Percentiles rank a stretch among this genome's conserved stretches.
These are phyloP conservation scores for Apamea anceps DNA, from an alignment of 2,888 invertebrate species.

Conservation along the genomic window DNA sequence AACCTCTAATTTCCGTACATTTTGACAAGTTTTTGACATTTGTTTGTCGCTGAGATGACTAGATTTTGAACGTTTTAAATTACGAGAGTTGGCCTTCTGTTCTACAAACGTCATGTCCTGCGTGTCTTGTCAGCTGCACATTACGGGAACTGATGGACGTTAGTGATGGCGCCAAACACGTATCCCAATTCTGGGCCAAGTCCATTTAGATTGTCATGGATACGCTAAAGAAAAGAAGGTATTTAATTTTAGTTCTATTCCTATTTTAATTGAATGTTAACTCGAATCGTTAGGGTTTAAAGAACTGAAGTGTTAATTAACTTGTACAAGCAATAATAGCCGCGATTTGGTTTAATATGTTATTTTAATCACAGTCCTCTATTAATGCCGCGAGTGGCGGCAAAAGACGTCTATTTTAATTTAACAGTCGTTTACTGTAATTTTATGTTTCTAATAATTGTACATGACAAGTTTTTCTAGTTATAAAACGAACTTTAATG, in stretches of 20 bases:
- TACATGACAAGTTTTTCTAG: neutral
- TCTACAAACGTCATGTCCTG: no score
- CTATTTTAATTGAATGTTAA: neutral
- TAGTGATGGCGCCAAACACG: no score
- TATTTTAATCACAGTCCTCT: neutral
- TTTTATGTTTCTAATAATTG: neutral
- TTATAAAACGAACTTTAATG: conserved; percentile 4
- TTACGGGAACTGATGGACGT: no score
- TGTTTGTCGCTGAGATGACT: no score
- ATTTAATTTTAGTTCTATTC: neutral
- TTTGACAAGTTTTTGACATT: no score
- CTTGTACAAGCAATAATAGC: neutral
- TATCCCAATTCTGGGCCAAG: no score
- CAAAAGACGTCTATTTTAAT: neutral
- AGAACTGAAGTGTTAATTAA: neutral
- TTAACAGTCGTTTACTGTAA: neutral
- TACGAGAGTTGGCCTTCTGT: no score
- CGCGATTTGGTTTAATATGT: neutral
- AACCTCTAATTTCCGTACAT: no score
- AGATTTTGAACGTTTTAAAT: no score
- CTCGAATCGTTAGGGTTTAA: neutral
- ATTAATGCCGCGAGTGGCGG: neutral
- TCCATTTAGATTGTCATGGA: no score
- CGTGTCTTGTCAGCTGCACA: no score
- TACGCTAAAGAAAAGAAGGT: no score